A percentile compares a stretch with the other conserved stretches of the same genome.
phyloP scores from a whole-genome alignment of 2,888 invertebrate species.

The Cheiracanthium punctorium region DNA sequence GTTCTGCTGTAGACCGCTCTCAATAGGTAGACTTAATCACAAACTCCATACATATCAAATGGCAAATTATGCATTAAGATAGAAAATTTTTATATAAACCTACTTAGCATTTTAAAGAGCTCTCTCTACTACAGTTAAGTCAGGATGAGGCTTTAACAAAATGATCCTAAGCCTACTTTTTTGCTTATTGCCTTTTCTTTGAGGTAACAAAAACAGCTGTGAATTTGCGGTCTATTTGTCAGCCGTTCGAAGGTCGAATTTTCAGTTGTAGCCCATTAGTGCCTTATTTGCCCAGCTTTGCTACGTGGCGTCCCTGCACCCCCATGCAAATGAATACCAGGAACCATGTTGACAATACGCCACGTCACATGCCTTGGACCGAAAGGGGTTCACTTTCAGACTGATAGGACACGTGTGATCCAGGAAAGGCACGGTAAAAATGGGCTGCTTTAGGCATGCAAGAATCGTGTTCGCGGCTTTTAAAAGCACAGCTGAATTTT shows the following conservation, averaged over 20 bases:
- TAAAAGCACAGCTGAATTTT: slow-evolving; percentile 17
- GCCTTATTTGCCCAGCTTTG: slow-evolving; percentile 31
- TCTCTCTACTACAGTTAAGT: no score
- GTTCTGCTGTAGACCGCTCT: no score
- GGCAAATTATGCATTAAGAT: no score
- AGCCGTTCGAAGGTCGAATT: not conserved
- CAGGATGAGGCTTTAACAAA: no score
- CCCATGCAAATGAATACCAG: slow-evolving; percentile 43
- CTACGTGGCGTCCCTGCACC: not conserved
- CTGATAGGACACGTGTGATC: slow-evolving; percentile 9
- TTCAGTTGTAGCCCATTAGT: not conserved
- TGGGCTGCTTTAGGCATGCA: not conserved
- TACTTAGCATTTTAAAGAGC: no score
- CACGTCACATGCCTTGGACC: slow-evolving; percentile 29
- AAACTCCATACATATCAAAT: no score
- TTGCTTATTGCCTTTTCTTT: no score
- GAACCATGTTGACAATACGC: slow-evolving; percentile 28
- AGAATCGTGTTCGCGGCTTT: slow-evolving; percentile 10
- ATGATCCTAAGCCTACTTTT: no score
- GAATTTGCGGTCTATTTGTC: not conserved
- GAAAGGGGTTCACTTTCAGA: slow-evolving; percentile 8
- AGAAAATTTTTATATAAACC: no score
- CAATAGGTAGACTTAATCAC: no score
- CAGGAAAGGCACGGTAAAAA: not conserved
- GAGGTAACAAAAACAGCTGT: not conserved